phyloP scores from a whole-genome alignment of 2,888 invertebrate genomes.

The Miltochrista miniata region DNA sequence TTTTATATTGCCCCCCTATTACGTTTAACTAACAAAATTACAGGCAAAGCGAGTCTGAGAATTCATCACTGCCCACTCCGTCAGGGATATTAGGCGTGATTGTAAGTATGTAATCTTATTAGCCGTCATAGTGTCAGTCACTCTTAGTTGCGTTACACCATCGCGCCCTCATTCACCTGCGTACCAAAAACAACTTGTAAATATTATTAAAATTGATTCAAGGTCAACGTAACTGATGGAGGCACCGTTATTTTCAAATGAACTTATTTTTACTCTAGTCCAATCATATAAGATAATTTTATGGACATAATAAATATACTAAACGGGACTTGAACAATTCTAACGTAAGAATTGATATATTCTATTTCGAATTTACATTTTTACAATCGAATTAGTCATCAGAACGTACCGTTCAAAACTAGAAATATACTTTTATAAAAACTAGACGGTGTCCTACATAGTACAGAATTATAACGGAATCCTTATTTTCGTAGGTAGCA shows the following conservation, averaged over 20 bases:
- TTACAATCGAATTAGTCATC: conserved; percentile 30
- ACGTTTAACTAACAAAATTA: no score
- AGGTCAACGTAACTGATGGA: conserved; percentile 31
- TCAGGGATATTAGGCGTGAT: no score
- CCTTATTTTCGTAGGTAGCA: conserved; percentile 42
- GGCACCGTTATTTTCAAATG: conserved; percentile 39
- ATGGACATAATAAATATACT: conserved; percentile 5
- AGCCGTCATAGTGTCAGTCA: no score
- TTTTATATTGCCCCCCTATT: no score
- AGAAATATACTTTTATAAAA: conserved; percentile 23
- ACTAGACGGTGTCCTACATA: conserved; percentile 25
- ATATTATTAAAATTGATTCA: conserved; percentile 17
- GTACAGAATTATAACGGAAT: conserved; percentile 45
- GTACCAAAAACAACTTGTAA: conserved; percentile 19
- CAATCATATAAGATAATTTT: conserved; percentile 20
- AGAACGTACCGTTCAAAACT: conserved; percentile 34
- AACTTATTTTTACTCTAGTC: conserved; percentile 22
- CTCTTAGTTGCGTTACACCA: no score
- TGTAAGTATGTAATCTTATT: no score
- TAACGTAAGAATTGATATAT: conserved; percentile 4
- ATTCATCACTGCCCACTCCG: no score
- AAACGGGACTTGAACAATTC: conserved; percentile 7
- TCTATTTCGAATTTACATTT: conserved; percentile 25
- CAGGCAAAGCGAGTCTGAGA: no score
- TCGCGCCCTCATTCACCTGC: conserved; percentile 12